These are phyloP conservation scores for Maconellicoccus hirsutus DNA, from an alignment of 1,140 invertebrate species.

Conservation along the genomic window DNA sequence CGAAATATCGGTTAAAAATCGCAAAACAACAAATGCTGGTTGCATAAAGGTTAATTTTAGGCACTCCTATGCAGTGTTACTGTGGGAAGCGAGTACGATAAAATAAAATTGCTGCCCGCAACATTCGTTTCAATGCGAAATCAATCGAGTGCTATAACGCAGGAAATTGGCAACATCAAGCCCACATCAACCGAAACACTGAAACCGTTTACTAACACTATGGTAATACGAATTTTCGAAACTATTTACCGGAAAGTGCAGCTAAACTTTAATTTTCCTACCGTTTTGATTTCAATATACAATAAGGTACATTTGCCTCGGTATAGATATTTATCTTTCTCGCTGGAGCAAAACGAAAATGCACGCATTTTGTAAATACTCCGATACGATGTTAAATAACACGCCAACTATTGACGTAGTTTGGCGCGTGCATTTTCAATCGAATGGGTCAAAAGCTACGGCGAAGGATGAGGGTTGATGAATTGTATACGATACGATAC, in stretches of 20 bases:
- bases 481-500: no score
- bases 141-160: conserved; percentile 19
- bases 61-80: background rate
- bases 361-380: no score
- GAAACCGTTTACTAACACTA: conserved; percentile 8
- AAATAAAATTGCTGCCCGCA: conserved; percentile 22
- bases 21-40: no score
- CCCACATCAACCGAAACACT: conserved; percentile 19
- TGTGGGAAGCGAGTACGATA: background rate
- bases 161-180: conserved; percentile 22
- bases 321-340: background rate
- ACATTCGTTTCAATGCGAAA: conserved; percentile 20
- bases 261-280: conserved; percentile 12
- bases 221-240: conserved; percentile 14
- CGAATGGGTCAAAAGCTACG: background rate
- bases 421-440: background rate
- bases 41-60: background rate
- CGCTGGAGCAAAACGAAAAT: no score
- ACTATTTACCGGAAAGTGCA: conserved; percentile 14
- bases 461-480: no score
- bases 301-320: background rate
- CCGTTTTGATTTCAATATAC: conserved; percentile 12
- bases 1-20: no score
- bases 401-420: no score
- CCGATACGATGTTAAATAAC: no score